Percentiles rank a stretch among this genome's conserved stretches.
These are phyloP conservation scores for Drosophila melanica DNA, from an alignment of 1,140 invertebrate species.

Conservation along the genomic window DNA sequence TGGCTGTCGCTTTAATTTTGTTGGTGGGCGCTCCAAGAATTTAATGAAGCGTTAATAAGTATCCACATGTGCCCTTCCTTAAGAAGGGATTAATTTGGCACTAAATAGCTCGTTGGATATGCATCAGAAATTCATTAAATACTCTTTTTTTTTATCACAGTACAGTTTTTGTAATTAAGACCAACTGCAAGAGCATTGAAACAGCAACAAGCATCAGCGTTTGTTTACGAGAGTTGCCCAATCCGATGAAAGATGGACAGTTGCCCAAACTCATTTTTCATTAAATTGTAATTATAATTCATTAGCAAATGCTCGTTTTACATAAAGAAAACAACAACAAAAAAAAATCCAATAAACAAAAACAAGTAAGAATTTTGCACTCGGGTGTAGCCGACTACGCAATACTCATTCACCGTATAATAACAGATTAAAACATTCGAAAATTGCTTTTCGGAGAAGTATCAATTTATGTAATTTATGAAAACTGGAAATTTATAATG, in stretches of 20 bases:
- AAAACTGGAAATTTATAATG: too few species aligned
- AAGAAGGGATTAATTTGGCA: conserved; percentile 48
- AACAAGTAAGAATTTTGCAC: neutral
- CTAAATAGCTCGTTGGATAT: conserved; percentile 58
- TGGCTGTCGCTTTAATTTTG: conserved; percentile 61
- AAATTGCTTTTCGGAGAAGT: too few species aligned
- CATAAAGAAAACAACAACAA: conserved; percentile 21
- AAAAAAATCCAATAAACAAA: conserved; percentile 12
- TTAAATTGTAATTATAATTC: conserved; percentile 80
- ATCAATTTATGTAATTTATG: too few species aligned
- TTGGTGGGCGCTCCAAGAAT: conserved; percentile 63
- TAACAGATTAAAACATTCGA: too few species aligned
- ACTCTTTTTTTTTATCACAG: conserved; percentile 44
- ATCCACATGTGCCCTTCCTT: conserved; percentile 43
- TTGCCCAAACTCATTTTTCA: conserved; percentile 69
- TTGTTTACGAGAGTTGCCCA: conserved; percentile 44
- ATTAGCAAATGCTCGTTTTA: conserved; percentile 62
- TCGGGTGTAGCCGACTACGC: too few species aligned
- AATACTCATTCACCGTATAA: too few species aligned
- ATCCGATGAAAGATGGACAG: conserved; percentile 47
- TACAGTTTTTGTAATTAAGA: conserved; percentile 71
- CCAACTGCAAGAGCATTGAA: conserved; percentile 27
- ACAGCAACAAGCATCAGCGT: neutral
- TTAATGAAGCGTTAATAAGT: conserved; percentile 81
- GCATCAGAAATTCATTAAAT: conserved; percentile 46